Conservation (phyloP, 1,140 invertebrate species). For the Myzus persicae region DNA sequence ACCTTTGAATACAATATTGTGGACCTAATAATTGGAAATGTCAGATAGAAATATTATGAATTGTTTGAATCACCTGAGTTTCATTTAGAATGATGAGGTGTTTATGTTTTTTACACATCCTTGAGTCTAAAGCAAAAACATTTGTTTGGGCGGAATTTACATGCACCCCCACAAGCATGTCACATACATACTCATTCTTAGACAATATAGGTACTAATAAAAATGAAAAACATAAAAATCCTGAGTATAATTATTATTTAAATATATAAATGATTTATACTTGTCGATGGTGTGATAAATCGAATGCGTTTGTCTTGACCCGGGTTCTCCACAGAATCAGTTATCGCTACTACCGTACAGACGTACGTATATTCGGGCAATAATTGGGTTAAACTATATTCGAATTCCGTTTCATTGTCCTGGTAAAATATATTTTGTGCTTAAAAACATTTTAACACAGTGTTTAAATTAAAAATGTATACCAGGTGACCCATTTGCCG, state of each 20-base stretch:
- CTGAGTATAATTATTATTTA: not conserved
- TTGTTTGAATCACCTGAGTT: too few relatives aligned
- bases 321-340: not conserved
- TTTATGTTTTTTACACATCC: too few relatives aligned
- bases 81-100: too few relatives aligned
- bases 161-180: too few relatives aligned
- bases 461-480: not conserved
- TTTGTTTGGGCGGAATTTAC: too few relatives aligned
- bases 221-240: not conserved
- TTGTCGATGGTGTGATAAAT: slow-evolving; percentile 27
- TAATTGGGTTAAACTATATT: slow-evolving; percentile 10
- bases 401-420: slow-evolving; percentile 25
- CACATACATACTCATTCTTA: not conserved
- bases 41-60: too few relatives aligned
- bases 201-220: not conserved
- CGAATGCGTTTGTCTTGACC: slow-evolving; percentile 35
- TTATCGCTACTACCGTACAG: slow-evolving; percentile 27
- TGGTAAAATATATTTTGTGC: not conserved
- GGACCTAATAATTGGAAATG: too few relatives aligned
- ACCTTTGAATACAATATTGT: too few relatives aligned
- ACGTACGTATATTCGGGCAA: not conserved
- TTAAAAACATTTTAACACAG: not conserved
- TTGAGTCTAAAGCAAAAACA: too few relatives aligned
- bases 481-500: too few relatives aligned
- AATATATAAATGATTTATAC: not conserved